Base-by-base conservation (phyloP, 2,113 vertebrate species). In the Pantherophis guttatus region DNA sequence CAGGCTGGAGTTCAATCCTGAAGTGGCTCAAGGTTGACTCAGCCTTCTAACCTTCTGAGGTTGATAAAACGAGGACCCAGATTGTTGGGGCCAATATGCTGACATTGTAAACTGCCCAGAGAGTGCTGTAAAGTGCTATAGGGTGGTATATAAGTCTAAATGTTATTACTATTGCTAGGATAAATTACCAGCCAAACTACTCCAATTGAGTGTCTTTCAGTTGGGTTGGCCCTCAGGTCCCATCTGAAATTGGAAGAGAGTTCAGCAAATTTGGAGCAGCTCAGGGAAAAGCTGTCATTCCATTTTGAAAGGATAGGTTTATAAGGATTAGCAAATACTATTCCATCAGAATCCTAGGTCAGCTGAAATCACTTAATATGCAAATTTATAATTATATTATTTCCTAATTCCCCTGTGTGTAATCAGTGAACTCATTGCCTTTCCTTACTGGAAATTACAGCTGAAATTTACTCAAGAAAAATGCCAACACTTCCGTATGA, bases 391-490 rank as follows among this genome's bases (percentile, higher is more conserved):
- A 65, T 92, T 29, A 15, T 87, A 39, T 13, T 39, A 15, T 87
- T 87, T 65, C 90, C 65, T 93, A 92, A 21, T 24, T 88, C 75
- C n/a, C 87, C 88, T 65, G 7, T 62, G 29, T 3, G 39, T 7
- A 0, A 0, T 87, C 53, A 19, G 9, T 0, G 0, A 11, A 65
- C 21, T 86, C 91, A 33, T 19, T 26, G 6, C 3, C 90, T 0
- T 0, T 0, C 44, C 86, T 62, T 87, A 29, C 48, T 55, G 55
- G 93, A 88, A 92, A 39, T 62, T 90, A 33, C 2, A 75, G 7
- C 39, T 62, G 21, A 15, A 57, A 2, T 21, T 62, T 91, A 23
- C 70, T 53, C 13, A 59, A 17, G 29, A 21, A 53, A 91, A 39
- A 57, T 19, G 21, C 17, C n/a, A 23, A 13, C 9, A 54, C 62